phyloP scores from a whole-genome alignment of 2,797 vertebrate species.

The Esox lucius region DNA sequence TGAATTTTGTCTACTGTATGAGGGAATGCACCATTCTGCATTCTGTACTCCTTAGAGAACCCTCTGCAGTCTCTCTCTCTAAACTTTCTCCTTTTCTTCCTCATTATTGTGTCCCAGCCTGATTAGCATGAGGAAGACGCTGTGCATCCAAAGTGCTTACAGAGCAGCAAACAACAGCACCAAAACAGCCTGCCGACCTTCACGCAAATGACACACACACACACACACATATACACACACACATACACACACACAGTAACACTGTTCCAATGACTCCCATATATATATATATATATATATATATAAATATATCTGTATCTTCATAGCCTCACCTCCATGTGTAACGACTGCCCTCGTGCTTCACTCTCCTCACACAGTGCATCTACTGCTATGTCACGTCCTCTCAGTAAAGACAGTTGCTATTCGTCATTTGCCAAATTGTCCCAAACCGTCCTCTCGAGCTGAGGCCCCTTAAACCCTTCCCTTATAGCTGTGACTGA shows the following conservation, averaged over 20 bases:
- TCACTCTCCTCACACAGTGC: slow-evolving; percentile 7
- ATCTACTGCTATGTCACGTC: background rate
- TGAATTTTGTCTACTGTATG: slow-evolving; percentile 7
- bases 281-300: slow-evolving; percentile 14
- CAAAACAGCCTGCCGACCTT: slow-evolving; percentile 59
- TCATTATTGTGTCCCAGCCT: slow-evolving; percentile 39
- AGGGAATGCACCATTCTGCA: slow-evolving; percentile 11
- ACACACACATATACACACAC: slow-evolving; percentile 5
- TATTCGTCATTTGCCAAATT: background rate
- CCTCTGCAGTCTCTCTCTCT: background rate
- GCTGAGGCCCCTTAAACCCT: background rate
- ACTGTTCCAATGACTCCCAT: background rate
- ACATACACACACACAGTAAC: slow-evolving; percentile 31
- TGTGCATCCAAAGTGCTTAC: slow-evolving; percentile 54
- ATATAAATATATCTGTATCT: background rate
- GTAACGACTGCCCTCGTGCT: background rate
- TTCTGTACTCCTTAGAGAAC: slow-evolving; percentile 11
- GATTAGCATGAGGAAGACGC: slow-evolving; percentile 58
- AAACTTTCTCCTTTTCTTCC: slow-evolving; percentile 19
- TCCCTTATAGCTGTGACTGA: background rate
- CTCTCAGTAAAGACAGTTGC: background rate
- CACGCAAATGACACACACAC: slow-evolving; percentile 45
- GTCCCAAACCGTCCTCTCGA: background rate
- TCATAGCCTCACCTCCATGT: background rate
- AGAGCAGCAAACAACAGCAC: slow-evolving; percentile 56